Evolutionary conservation across 2,113 vertebrate species (phyloP), one percentile per base, ranked within the genome.

Genomic region (Laterallus jamaicensis): DNA sequence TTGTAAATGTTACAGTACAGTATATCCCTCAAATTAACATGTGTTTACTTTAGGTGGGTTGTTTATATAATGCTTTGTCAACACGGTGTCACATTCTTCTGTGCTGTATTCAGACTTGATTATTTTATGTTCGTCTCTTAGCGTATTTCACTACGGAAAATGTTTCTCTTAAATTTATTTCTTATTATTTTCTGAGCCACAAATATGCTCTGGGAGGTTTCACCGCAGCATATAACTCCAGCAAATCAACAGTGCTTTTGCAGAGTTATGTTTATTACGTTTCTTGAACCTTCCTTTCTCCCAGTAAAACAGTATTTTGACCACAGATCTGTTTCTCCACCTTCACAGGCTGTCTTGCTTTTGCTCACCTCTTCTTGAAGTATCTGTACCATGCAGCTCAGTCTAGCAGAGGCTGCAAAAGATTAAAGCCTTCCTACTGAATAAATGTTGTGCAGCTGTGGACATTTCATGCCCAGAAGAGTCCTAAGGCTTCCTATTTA

Each of bases 401-500:
- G 15, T 59, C 49, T 79, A 63, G 64, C 12, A 54, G 77, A 11
- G 35, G 12, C 54, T 75, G 62, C 1, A 8, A 68, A 87, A 95
- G 40, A 64, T 71, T 49, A 3, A 86, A 89, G 24, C 25, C 18
- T 44, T 91, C 56, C n/a, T 44, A 25, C 19, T 52, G 32, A 91
- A 86, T 68, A 76, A 88, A 75, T 75, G 55, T 55, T 79, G 31
- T 78, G 60, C 89, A 93, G 86, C 73, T 89, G 83, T 25, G 66
- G 63, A 78, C 22, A 24, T 93, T 82, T 86, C 62, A 58, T 54
- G 49, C 81, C 74, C 84, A 76, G 39, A 92, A 84, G 77, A 87
- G 58, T 76, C 75, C 66, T 91, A 85, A 74, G 52, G 50, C 62
- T 93, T 93, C 37, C 83, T 84, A 19, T 83, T 93, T 73, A 93